Conservation (phyloP, 2,888 invertebrate genomes). For the Tenthredo amoena region DNA sequence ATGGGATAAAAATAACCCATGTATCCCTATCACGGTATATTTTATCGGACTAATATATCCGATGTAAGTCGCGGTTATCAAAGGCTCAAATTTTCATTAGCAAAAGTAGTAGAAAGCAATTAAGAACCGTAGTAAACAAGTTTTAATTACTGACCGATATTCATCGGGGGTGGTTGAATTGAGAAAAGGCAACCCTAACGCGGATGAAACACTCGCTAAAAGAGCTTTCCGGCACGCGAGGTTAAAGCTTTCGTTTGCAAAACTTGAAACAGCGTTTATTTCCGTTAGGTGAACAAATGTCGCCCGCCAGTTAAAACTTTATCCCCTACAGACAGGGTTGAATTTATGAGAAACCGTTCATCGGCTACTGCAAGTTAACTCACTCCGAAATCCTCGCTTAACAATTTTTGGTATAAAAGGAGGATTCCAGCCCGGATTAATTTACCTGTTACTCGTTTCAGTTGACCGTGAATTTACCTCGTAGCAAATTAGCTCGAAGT, state of each 20-base stretch:
- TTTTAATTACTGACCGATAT: constrained; percentile 34
- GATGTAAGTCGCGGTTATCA: background rate
- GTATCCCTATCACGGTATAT: background rate
- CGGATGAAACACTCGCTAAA: background rate
- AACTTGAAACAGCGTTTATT: constrained; percentile 10
- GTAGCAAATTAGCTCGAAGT: background rate
- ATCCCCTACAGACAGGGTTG: background rate
- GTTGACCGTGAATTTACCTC: background rate
- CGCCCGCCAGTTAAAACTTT: constrained; percentile 27
- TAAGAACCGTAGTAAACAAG: constrained; percentile 25
- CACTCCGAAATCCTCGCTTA: background rate
- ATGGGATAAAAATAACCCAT: background rate
- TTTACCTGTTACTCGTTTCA: background rate
- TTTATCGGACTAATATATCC: background rate
- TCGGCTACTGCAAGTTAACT: background rate
- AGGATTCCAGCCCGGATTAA: fast-evolving
- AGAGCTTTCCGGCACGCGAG: constrained; percentile 28
- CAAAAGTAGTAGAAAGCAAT: constrained; percentile 10
- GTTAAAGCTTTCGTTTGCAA: background rate
- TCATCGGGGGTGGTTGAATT: background rate
- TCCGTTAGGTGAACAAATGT: constrained; percentile 22
- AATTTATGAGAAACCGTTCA: constrained; percentile 20
- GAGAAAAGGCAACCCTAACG: background rate
- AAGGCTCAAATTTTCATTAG: constrained; percentile 20
- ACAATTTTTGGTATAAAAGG: background rate